A percentile compares a stretch with the other conserved stretches of the same genome.
phyloP scores from a whole-genome alignment of 2,113 vertebrate species.

The Chlorodrepanis virens region DNA sequence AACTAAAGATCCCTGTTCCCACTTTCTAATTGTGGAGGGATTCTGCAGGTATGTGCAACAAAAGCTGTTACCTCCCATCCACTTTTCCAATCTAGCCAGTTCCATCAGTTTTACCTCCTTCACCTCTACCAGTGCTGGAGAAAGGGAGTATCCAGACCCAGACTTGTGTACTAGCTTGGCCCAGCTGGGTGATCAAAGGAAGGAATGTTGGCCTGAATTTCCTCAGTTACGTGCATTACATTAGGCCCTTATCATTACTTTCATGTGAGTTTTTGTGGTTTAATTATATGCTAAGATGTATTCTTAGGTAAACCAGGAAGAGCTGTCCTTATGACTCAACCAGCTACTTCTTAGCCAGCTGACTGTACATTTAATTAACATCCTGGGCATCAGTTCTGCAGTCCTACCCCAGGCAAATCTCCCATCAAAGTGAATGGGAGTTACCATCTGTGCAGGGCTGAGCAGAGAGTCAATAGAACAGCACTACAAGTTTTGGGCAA shows the following conservation, averaged over 20 bases:
- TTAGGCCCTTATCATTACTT: conserved; percentile 33
- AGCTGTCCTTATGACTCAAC: conserved; percentile 48
- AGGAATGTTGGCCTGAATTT: conserved; percentile 37
- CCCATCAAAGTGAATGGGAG: conserved; percentile 43
- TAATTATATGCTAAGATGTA: conserved; percentile 32
- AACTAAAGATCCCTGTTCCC: not conserved
- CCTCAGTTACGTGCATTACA: not conserved
- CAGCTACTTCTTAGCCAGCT: conserved; percentile 38
- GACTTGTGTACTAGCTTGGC: not conserved
- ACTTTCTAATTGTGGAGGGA: not conserved
- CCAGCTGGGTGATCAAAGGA: conserved; percentile 19
- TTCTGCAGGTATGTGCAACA: not conserved
- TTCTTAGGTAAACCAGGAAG: conserved; percentile 34
- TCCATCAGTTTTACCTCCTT: conserved; percentile 24
- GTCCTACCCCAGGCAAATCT: conserved; percentile 51
- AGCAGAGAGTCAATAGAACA: not conserved
- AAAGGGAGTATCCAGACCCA: conserved; percentile 6
- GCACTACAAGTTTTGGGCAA: conserved; percentile 29
- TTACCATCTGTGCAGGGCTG: conserved; percentile 14
- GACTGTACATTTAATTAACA: conserved; percentile 53
- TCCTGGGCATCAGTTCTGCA: conserved; percentile 1
- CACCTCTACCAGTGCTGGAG: not conserved
- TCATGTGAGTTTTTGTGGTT: conserved; percentile 49
- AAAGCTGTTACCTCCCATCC: not conserved
- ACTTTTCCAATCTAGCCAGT: conserved; percentile 19